Evolutionary conservation across 2,797 vertebrate genomes (phyloP).

Genomic region (Sebastes nivosus): DNA sequence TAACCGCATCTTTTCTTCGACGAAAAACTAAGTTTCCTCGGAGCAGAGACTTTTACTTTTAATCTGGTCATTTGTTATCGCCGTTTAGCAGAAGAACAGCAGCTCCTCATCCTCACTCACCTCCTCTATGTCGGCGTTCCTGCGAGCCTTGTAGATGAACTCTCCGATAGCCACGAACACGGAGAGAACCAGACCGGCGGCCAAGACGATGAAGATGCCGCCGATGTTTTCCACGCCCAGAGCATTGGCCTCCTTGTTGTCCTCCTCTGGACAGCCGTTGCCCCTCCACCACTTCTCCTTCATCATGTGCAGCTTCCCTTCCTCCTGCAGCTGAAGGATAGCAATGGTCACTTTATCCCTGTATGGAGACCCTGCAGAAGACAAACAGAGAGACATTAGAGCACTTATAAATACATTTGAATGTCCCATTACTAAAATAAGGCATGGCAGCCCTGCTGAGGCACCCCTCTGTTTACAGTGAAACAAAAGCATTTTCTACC

Average conservation of each 20-base stretch:
- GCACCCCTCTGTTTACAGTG: background rate
- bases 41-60: background rate
- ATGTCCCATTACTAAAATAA: background rate
- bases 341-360: conserved; percentile 98
- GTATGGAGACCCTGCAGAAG: conserved; percentile 91
- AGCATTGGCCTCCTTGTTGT: conserved; percentile 95
- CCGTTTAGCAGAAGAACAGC: background rate
- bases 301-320: conserved; percentile 98
- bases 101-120: conserved; percentile 77
- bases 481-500: background rate
- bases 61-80: background rate
- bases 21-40: background rate
- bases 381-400: background rate
- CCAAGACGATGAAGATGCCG: conserved; percentile 97
- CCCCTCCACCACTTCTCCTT: conserved; percentile 99
- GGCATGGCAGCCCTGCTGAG: background rate
- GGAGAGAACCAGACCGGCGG: conserved; percentile 94
- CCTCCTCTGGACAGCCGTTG: conserved; percentile 96
- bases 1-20: background rate
- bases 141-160: conserved; percentile 94
- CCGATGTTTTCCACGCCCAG: conserved; percentile 97
- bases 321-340: conserved; percentile 98
- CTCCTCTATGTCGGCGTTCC: conserved; percentile 94
- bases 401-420: background rate
- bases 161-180: conserved; percentile 98